These are phyloP conservation scores for Galaxias olidus DNA, from an alignment of 2,797 vertebrate species.

Conservation along the genomic window DNA sequence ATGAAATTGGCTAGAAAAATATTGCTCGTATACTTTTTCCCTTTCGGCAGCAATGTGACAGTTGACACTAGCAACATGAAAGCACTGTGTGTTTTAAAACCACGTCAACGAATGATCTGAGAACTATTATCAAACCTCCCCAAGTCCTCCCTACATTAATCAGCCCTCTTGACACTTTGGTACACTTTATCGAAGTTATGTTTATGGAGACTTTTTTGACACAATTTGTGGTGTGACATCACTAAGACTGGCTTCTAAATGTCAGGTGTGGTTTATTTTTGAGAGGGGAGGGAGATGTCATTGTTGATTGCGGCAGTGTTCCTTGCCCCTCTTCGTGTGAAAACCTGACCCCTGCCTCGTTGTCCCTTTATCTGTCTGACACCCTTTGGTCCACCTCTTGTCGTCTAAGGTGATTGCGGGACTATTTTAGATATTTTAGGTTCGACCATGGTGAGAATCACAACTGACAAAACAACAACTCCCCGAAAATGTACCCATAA, in stretches of 20 bases:
- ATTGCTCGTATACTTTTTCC: constrained; percentile 50
- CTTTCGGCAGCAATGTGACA: constrained; percentile 45
- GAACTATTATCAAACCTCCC: constrained; percentile 69
- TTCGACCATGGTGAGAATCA: no score
- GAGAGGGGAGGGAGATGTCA: constrained; percentile 45
- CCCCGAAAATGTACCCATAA: no score
- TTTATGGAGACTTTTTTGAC: constrained; percentile 5
- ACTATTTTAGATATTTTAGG: constrained; percentile 27
- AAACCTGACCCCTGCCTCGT: constrained; percentile 46
- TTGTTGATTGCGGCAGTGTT: constrained; percentile 67
- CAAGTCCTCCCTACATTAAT: constrained; percentile 57
- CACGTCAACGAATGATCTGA: constrained; percentile 56
- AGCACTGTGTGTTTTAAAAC: constrained; percentile 62
- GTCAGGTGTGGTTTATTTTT: not conserved
- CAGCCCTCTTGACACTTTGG: constrained; percentile 55
- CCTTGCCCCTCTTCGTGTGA: constrained; percentile 54
- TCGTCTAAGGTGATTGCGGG: constrained; percentile 40
- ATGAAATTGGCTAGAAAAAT: constrained; percentile 59
- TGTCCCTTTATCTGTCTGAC: constrained; percentile 54
- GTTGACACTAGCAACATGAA: constrained; percentile 56
- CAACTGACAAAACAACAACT: no score
- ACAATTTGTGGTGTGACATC: constrained; percentile 26
- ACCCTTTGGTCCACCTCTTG: constrained; percentile 48
- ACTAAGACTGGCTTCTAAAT: constrained; percentile 9
- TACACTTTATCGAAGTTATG: constrained; percentile 16